Evolutionary conservation across 2,797 vertebrate species (phyloP), one percentile per base, ranked within the genome.

Genomic region (Lagodon rhomboides): DNA sequence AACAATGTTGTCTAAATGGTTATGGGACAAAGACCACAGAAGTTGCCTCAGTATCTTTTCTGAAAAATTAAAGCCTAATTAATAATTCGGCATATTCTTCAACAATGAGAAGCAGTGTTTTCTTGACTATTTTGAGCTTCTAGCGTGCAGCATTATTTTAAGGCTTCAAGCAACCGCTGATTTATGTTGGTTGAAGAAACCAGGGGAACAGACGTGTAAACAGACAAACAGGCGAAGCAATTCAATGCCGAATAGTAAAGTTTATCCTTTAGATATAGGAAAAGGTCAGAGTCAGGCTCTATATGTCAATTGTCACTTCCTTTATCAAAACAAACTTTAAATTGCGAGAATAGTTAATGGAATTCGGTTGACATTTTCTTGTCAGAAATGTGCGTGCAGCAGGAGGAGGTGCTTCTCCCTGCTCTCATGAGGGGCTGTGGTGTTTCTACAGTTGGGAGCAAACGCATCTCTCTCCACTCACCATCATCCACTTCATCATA

Each of bases 1-100:
- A 0, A 12, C 7, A 1, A 0, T 7, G 1, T 1, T 3, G 6
- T 1, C 5, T 4, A 0, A 20, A 17, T 11, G 0, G 0, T 18
- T 1, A 12, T 5, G 0, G 0, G 3, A 0, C 9, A 38, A 5
- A 16, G 0, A 11, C 2, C 2, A 7, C 0, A 41, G 12, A 12
- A 4, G 12, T 4, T 12, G 0, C 55, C 0, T 25, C 0, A n/a
- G 12, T 6, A 0, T 11, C 0, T 18, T 22, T 23, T 11, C 7
- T 22, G 13, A 11, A 20, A 4, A 0, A 22, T 6, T 9, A 9
- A 65, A 2, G 0, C 5, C 0, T 1, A 2, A 2, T 12, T 5
- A 16, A 46, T 44, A 63, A 70, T 79, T 82, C 73, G 61, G 79
- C 73, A 1, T 7, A 17, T 25, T 1, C 0, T 7, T 41, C n/a